phyloP scores from a whole-genome alignment of 2,797 vertebrate genomes.

The Hipposideros larvatus region DNA sequence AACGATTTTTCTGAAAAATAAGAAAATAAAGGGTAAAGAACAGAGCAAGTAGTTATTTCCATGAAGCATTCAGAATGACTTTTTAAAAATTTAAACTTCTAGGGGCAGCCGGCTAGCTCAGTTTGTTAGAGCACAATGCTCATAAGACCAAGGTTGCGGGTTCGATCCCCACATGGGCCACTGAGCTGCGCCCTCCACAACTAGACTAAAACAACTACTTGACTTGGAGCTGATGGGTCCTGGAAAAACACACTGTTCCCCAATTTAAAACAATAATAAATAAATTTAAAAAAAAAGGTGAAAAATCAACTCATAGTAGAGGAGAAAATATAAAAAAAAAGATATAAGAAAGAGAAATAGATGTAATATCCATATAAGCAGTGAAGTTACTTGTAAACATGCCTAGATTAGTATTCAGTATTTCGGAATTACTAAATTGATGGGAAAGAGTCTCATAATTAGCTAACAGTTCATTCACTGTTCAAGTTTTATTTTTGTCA shows the following conservation, averaged over 20 bases:
- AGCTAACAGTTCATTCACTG: not conserved
- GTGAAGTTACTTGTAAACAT: not conserved
- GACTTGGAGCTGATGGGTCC: too few relatives aligned
- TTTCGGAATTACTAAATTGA: not conserved
- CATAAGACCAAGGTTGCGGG: too few relatives aligned
- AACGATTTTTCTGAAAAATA: slow-evolving; percentile 95
- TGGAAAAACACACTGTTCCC: too few relatives aligned
- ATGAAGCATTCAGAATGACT: slow-evolving; percentile 53
- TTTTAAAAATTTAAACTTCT: not conserved
- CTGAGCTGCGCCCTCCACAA: too few relatives aligned
- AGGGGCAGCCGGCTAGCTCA: too few relatives aligned
- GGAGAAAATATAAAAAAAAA: not conserved
- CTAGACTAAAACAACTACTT: too few relatives aligned
- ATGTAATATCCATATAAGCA: not conserved
- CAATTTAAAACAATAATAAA: too few relatives aligned
- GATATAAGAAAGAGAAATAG: not conserved
- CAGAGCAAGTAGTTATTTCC: slow-evolving; percentile 43
- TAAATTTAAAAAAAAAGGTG: too few relatives aligned
- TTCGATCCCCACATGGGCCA: too few relatives aligned
- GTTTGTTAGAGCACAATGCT: too few relatives aligned
- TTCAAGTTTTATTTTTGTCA: not conserved
- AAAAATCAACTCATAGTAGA: too few relatives aligned
- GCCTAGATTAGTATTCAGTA: not conserved
- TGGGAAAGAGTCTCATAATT: slow-evolving; percentile 8
- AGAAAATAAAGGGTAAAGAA: not conserved